Evolutionary conservation across 2,888 invertebrate species (phyloP).

Genomic region (Clostera curtula): DNA sequence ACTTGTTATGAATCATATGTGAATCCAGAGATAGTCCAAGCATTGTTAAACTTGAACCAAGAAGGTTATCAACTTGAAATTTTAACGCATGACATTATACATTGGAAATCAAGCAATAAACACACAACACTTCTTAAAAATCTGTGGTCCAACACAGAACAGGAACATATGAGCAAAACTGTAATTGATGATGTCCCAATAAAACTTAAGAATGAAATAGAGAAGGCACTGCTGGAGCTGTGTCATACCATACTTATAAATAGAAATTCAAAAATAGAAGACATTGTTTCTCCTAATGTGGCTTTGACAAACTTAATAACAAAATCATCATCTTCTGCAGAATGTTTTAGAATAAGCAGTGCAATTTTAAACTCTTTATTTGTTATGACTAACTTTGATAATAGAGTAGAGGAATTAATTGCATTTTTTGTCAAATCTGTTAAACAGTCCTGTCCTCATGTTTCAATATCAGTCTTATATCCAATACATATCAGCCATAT

Average conservation of each 20-base stretch:
- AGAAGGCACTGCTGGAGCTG: constrained; percentile 33
- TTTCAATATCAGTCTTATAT: constrained; percentile 37
- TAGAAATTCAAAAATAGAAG: constrained; percentile 19
- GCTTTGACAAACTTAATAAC: constrained; percentile 28
- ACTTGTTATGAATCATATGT: constrained; percentile 26
- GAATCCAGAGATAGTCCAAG: constrained; percentile 50
- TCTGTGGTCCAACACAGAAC: constrained; percentile 31
- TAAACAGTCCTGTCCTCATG: constrained; percentile 22
- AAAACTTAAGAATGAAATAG: constrained; percentile 49
- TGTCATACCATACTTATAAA: constrained; percentile 27
- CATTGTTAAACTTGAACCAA: constrained; percentile 47
- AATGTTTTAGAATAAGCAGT: constrained; percentile 52
- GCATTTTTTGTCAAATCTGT: constrained; percentile 34
- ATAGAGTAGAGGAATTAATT: constrained; percentile 34
- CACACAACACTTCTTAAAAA: constrained; percentile 31
- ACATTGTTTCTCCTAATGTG: constrained; percentile 21
- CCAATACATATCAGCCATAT: constrained; percentile 32
- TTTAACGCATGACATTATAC: constrained; percentile 36
- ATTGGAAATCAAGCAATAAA: constrained; percentile 29
- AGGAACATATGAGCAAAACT: constrained; percentile 12
- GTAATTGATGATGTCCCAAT: constrained; percentile 39
- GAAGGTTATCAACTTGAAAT: constrained; percentile 20
- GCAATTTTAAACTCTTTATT: constrained; percentile 47
- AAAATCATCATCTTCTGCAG: constrained; percentile 37
- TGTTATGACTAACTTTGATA: constrained; percentile 40